These are phyloP conservation scores for Zeus faber DNA, from an alignment of 2,113 vertebrate genomes.

Conservation along the genomic window DNA sequence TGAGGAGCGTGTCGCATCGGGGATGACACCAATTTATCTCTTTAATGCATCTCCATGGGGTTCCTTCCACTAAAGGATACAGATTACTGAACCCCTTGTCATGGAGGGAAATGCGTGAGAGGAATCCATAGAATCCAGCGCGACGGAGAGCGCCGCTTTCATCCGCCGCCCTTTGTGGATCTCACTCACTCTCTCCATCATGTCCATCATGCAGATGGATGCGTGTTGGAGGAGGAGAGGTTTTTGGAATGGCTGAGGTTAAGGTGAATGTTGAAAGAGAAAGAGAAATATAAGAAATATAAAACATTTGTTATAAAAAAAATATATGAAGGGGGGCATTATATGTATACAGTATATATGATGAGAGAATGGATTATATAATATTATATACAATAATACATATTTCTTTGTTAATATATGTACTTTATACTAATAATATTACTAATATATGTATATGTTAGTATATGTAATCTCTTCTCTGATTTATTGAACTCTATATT, in stretches of 20 bases:
- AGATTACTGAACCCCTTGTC: slow-evolving; percentile 76
- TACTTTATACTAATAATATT: too few species aligned
- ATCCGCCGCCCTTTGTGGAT: slow-evolving; percentile 60
- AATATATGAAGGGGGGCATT: too few species aligned
- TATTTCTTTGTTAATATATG: too few species aligned
- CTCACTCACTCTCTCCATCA: slow-evolving; percentile 48
- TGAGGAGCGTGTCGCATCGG: slow-evolving; percentile 79
- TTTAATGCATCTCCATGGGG: slow-evolving; percentile 82
- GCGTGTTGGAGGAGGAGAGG: not conserved
- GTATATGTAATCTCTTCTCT: too few species aligned
- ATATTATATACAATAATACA: too few species aligned
- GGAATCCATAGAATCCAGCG: slow-evolving; percentile 66
- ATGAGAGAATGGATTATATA: too few species aligned
- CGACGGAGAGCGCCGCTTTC: slow-evolving; percentile 60
- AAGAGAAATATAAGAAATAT: slow-evolving; percentile 4
- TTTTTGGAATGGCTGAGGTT: not conserved
- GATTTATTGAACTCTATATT: too few species aligned
- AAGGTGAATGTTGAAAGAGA: slow-evolving; percentile 16
- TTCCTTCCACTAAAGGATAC: slow-evolving; percentile 79
- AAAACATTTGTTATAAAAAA: not conserved
- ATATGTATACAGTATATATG: too few species aligned
- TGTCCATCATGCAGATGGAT: slow-evolving; percentile 9
- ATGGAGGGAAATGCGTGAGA: slow-evolving; percentile 72
- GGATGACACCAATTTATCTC: slow-evolving; percentile 84
- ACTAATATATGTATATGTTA: too few species aligned